Evolutionary conservation across 2,888 invertebrate species (phyloP).

Genomic region (Lasioglossum lativentre): DNA sequence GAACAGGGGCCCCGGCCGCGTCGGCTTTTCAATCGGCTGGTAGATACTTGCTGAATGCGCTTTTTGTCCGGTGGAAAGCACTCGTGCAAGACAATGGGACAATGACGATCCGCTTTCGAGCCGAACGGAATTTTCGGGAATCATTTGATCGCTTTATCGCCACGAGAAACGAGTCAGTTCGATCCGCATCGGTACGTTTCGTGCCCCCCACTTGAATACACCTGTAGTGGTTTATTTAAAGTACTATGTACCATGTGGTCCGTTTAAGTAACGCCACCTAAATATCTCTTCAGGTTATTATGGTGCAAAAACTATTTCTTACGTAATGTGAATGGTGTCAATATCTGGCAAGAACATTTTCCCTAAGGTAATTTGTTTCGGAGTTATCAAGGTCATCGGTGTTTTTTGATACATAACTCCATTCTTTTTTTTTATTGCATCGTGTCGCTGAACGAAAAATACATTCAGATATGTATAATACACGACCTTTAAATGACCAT

Average conservation of each 20-base stretch:
- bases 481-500: no score
- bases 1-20: background rate
- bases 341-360: no score
- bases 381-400: no score
- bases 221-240: background rate
- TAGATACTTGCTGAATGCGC: conserved; percentile 21
- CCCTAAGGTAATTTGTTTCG: no score
- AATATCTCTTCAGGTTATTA: no score
- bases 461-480: no score
- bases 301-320: no score
- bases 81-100: conserved; percentile 26
- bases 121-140: conserved; percentile 9
- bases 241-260: background rate
- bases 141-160: conserved; percentile 1
- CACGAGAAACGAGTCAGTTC: background rate
- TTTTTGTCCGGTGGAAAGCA: conserved; percentile 1
- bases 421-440: no score
- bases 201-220: background rate
- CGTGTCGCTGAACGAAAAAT: no score
- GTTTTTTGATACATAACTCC: no score
- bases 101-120: conserved; percentile 17
- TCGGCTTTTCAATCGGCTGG: background rate
- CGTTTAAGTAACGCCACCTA: no score
- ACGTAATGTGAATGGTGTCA: no score
- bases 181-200: background rate